phyloP scores from a whole-genome alignment of 1,140 invertebrate species.

The Hirudo medicinalis region DNA sequence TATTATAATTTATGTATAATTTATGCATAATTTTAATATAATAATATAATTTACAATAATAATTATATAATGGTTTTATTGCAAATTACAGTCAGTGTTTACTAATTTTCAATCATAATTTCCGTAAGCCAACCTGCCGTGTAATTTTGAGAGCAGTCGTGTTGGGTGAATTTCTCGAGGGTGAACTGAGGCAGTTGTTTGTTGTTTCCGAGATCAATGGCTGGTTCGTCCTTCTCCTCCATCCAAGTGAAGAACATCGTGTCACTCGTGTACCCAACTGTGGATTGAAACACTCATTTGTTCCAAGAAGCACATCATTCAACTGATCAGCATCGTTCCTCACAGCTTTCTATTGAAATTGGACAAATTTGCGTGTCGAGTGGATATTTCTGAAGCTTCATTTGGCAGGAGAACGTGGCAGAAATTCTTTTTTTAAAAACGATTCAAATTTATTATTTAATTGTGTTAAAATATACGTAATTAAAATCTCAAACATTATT shows the following conservation, averaged over 20 bases:
- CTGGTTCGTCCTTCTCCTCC: background rate
- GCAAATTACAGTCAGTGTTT: background rate
- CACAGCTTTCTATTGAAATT: slow-evolving; percentile 66
- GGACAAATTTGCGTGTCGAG: slow-evolving; percentile 34
- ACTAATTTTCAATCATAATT: background rate
- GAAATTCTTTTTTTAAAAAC: slow-evolving; percentile 39
- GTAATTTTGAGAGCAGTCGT: slow-evolving; percentile 24
- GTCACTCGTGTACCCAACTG: slow-evolving; percentile 18
- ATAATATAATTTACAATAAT: background rate
- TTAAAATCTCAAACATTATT: background rate
- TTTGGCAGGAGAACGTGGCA: slow-evolving; percentile 78
- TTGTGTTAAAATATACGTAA: background rate
- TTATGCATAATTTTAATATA: too few relatives aligned
- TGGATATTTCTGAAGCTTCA: slow-evolving; percentile 67
- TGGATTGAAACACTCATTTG: too few relatives aligned
- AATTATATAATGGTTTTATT: background rate
- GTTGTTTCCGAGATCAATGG: slow-evolving; percentile 12
- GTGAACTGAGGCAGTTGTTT: slow-evolving; percentile 22
- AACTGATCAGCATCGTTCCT: slow-evolving; percentile 39
- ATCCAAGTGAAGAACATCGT: slow-evolving; percentile 17
- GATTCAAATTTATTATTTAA: background rate
- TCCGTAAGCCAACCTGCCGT: slow-evolving; percentile 18
- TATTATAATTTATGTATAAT: background rate
- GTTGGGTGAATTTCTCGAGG: slow-evolving; percentile 9
- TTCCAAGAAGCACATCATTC: background rate